Evolutionary conservation across 2,113 vertebrate genomes (phyloP).

Genomic region (Paratilapia polleni): DNA sequence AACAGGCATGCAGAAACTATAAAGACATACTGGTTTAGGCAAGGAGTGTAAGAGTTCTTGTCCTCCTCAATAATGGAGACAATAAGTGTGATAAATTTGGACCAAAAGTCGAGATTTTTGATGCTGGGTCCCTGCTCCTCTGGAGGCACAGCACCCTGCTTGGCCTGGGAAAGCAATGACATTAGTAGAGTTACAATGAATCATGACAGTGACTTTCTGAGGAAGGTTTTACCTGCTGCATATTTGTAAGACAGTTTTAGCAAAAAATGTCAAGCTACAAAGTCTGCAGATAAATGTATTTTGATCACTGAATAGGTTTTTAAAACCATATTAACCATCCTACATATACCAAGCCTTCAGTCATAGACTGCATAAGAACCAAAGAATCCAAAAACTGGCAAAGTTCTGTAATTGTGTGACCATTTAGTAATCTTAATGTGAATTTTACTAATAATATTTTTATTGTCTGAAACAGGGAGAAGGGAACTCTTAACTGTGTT

Average conservation of each 20-base stretch:
- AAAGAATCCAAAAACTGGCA: neutral
- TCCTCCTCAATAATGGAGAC: slow-evolving; percentile 99
- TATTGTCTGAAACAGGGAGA: neutral
- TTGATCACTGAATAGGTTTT: neutral
- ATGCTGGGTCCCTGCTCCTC: slow-evolving; percentile 98
- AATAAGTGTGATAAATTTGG: slow-evolving; percentile 98
- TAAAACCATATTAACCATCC: neutral
- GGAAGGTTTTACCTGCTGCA: neutral
- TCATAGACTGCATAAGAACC: too few species aligned
- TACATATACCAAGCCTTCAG: too few species aligned
- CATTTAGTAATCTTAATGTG: neutral
- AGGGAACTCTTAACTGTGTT: neutral
- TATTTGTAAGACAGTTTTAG: neutral
- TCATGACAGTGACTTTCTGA: neutral
- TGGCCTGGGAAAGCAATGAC: slow-evolving; percentile 79
- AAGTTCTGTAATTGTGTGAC: neutral
- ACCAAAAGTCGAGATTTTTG: slow-evolving; percentile 99
- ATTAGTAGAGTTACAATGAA: neutral
- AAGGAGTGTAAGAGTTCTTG: slow-evolving; percentile 98
- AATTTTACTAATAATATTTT: neutral
- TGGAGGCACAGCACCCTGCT: slow-evolving; percentile 92
- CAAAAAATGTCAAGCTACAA: neutral
- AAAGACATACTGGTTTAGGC: slow-evolving; percentile 94
- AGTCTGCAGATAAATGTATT: neutral
- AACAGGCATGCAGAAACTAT: neutral